These are phyloP conservation scores for Herpetotheres cachinnans DNA, from an alignment of 2,113 vertebrate species.

Conservation along the genomic window DNA sequence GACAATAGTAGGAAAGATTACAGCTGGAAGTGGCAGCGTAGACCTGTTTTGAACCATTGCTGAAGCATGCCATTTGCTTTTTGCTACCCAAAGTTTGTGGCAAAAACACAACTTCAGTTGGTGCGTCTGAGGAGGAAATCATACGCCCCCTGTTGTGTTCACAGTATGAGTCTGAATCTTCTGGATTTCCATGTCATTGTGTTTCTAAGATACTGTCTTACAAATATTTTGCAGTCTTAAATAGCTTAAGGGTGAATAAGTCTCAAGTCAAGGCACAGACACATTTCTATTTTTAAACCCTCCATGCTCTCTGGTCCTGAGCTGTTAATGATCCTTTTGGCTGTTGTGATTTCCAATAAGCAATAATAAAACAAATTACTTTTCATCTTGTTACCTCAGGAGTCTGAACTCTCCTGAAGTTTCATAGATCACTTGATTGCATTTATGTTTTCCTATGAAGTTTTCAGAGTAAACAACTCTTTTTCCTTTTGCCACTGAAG, in stretches of 20 bases:
- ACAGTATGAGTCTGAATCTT: background rate
- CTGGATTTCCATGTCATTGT: constrained; percentile 45
- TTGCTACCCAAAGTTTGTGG: background rate
- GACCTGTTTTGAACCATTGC: background rate
- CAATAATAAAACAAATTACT: background rate
- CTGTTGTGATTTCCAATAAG: constrained; percentile 14
- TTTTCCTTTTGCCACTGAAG: background rate
- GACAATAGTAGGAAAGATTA: background rate
- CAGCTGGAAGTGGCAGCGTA: background rate
- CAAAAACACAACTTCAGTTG: background rate
- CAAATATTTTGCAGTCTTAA: constrained; percentile 64
- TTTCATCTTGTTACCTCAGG: background rate
- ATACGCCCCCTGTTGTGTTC: background rate
- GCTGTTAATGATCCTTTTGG: constrained; percentile 5
- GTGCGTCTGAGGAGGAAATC: background rate
- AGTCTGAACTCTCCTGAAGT: background rate
- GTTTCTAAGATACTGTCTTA: constrained; percentile 61
- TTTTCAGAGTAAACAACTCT: background rate
- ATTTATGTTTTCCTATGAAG: background rate
- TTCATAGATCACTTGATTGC: background rate
- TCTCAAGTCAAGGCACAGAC: constrained; percentile 30
- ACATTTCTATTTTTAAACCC: constrained; percentile 46
- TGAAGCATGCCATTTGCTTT: background rate
- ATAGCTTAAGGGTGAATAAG: constrained; percentile 61
- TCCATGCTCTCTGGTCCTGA: background rate